These are phyloP conservation scores for Cassiopea xamachana DNA, from an alignment of 30 jellyfish, hydroid and myxozoan genomes.

Conservation along the genomic window DNA sequence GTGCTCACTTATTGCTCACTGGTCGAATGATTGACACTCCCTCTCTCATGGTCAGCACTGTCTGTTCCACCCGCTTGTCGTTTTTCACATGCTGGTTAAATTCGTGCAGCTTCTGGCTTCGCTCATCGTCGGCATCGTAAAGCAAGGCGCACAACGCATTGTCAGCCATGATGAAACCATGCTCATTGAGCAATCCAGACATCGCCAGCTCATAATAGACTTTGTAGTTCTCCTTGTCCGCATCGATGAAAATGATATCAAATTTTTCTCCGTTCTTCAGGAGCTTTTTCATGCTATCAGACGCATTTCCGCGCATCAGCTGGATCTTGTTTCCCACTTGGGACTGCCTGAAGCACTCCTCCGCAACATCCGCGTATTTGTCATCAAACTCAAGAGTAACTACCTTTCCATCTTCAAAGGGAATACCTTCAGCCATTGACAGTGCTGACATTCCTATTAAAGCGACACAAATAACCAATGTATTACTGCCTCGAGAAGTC, in stretches of 20 bases:
- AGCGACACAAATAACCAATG: background rate
- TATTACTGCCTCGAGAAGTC: too few species aligned
- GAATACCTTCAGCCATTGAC: conserved; percentile 78
- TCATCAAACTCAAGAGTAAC: conserved; percentile 61
- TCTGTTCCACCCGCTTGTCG: conserved; percentile 66
- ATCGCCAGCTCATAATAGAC: conserved; percentile 62
- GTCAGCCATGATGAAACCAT: conserved; percentile 71
- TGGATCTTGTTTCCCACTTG: conserved; percentile 45
- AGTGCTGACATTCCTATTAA: conserved; percentile 65
- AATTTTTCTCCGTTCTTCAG: conserved; percentile 45
- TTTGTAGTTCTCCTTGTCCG: conserved; percentile 65
- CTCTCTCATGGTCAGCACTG: conserved; percentile 58
- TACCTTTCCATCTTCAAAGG: conserved; percentile 55
- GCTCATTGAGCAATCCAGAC: conserved; percentile 62
- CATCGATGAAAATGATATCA: conserved; percentile 65
- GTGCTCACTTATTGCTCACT: background rate
- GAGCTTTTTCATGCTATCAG: conserved; percentile 54
- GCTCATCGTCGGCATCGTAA: conserved; percentile 62
- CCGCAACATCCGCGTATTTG: conserved; percentile 62
- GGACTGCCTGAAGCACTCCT: conserved; percentile 37
- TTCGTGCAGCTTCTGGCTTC: conserved; percentile 71
- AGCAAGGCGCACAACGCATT: conserved; percentile 62
- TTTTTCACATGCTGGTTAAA: conserved; percentile 69
- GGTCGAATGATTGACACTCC: conserved; percentile 63
- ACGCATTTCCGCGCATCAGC: conserved; percentile 52